These are phyloP conservation scores for Prionailurus viverrinus DNA, from an alignment of 2,113 vertebrate genomes.

Conservation along the genomic window DNA sequence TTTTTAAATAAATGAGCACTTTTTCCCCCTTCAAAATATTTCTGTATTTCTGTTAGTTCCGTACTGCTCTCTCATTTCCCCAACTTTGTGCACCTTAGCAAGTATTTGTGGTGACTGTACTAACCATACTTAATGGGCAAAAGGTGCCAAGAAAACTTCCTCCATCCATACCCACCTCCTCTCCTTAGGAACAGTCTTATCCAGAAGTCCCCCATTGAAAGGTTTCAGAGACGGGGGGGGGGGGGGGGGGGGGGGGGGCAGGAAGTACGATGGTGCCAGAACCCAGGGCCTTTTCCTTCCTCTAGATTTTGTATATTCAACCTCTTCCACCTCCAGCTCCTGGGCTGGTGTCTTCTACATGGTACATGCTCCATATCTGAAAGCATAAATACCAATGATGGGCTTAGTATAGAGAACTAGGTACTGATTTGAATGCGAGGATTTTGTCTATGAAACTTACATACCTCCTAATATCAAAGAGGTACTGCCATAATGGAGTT, in stretches of 20 bases:
- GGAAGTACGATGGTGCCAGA: not conserved
- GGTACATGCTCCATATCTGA: not conserved
- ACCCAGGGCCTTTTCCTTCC: not conserved
- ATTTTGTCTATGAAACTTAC: not conserved
- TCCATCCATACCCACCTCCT: not conserved
- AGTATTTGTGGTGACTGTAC: not conserved
- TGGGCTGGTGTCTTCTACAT: not conserved
- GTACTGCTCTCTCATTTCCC: slow-evolving; percentile 41
- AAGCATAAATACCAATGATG: not conserved
- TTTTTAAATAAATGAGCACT: slow-evolving; percentile 51
- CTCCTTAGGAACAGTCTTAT: not conserved
- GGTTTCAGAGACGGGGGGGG: not conserved
- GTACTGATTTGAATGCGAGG: not conserved
- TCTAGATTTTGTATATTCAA: not conserved
- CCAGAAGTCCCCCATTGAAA: not conserved
- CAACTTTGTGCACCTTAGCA: not conserved
- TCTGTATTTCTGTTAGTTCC: slow-evolving; percentile 24
- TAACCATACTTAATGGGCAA: not conserved
- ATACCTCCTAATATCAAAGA: not conserved
- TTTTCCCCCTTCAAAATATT: slow-evolving; percentile 30
- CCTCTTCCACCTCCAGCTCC: not conserved
- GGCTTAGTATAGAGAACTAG: not conserved
- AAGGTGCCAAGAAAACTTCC: not conserved
- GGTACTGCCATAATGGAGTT: not conserved
- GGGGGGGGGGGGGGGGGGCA: not conserved